A percentile compares a stretch with the other conserved stretches of the same genome.
These are phyloP conservation scores for Parambassis ranga DNA, from an alignment of 2,797 vertebrate species.

Conservation along the genomic window DNA sequence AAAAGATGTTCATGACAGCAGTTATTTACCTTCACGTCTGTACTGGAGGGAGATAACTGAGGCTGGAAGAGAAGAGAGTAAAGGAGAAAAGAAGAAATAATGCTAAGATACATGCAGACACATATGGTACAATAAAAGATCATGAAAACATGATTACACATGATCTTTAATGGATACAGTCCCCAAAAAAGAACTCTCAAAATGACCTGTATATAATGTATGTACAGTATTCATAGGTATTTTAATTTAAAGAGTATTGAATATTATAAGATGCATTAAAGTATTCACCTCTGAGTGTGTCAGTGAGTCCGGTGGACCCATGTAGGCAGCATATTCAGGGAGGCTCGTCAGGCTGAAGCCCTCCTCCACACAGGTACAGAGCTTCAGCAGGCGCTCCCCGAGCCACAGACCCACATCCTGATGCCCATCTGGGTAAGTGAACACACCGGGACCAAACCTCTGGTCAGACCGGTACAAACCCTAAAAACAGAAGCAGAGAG, in stretches of 20 bases:
- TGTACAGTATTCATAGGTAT: too few species aligned
- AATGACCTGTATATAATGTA: too few species aligned
- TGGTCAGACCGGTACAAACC: conserved; percentile 84
- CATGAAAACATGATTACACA: too few species aligned
- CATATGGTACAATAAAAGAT: too few species aligned
- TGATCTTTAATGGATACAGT: too few species aligned
- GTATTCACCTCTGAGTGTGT: not conserved
- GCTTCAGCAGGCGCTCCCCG: conserved; percentile 74
- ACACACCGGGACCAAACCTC: conserved; percentile 86
- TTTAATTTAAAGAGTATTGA: too few species aligned
- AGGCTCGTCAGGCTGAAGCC: conserved; percentile 75
- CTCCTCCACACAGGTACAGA: conserved; percentile 71
- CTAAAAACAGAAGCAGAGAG: conserved; percentile 69
- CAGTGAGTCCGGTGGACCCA: conserved; percentile 5
- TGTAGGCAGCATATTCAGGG: conserved; percentile 69
- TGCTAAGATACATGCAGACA: not conserved
- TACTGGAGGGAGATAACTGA: not conserved
- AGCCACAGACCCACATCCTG: conserved; percentile 89
- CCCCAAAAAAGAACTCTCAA: too few species aligned
- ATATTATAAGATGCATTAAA: not conserved
- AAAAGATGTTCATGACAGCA: not conserved
- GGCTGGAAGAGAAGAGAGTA: not conserved
- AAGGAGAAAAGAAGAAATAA: not conserved
- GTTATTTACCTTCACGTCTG: conserved; percentile 14
- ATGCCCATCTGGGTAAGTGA: conserved; percentile 76